phyloP scores from a whole-genome alignment of 53 echinoderm and acorn worm genomes.

The Astropecten irregularis region DNA sequence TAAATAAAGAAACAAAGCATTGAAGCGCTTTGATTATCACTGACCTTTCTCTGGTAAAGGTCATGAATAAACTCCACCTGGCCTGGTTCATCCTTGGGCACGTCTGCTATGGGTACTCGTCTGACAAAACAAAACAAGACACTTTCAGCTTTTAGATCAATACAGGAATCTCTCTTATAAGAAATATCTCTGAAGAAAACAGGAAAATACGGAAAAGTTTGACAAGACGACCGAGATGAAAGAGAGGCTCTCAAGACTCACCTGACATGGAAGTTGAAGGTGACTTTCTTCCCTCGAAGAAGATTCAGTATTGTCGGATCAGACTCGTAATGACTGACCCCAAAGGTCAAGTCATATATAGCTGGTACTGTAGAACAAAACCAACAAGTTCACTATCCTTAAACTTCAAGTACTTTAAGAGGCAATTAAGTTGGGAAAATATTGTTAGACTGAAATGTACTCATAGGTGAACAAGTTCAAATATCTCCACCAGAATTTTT shows the following conservation, averaged over 20 bases:
- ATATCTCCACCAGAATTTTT: too few species aligned
- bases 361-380: conserved; percentile 70
- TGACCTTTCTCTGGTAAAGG: conserved; percentile 84
- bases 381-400: too few species aligned
- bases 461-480: too few species aligned
- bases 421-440: too few species aligned
- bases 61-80: conserved; percentile 72
- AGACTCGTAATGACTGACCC: conserved; percentile 43
- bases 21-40: too few species aligned
- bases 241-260: conserved; percentile 40
- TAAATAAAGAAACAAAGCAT: too few species aligned
- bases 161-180: background rate
- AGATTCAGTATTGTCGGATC: conserved; percentile 63
- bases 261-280: conserved; percentile 70
- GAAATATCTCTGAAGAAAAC: too few species aligned
- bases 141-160: background rate
- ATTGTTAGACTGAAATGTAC: too few species aligned
- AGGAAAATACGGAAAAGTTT: background rate
- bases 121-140: conserved; percentile 41
- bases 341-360: conserved; percentile 74
- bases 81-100: conserved; percentile 83
- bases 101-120: conserved; percentile 64
- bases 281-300: conserved; percentile 80
- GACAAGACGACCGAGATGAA: background rate
- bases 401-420: too few species aligned